phyloP scores from a whole-genome alignment of 2,888 invertebrate genomes.

The Hartigia nigra region DNA sequence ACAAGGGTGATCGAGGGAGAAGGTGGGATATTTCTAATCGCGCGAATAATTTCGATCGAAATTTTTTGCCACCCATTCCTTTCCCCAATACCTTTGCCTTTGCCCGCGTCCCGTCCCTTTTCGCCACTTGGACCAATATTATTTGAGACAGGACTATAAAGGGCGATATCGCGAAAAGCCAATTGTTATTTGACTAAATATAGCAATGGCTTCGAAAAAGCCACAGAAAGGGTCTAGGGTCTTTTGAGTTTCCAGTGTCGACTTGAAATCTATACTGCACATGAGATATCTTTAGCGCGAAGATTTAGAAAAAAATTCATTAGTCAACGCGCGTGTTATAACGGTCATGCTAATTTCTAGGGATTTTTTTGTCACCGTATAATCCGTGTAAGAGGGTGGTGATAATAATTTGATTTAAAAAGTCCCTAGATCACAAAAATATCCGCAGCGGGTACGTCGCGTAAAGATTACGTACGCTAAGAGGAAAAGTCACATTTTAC shows the following conservation, averaged over 20 bases:
- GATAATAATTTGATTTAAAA: background rate
- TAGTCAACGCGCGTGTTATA: background rate
- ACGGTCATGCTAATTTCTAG: background rate
- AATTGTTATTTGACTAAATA: background rate
- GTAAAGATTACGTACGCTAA: background rate
- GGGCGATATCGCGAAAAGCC: background rate
- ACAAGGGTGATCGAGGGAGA: background rate
- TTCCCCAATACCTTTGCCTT: background rate
- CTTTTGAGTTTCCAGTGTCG: background rate
- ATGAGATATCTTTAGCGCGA: no score
- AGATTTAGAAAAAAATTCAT: no score
- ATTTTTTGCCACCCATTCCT: background rate
- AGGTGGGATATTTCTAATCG: background rate
- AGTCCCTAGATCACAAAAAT: background rate
- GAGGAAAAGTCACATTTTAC: background rate
- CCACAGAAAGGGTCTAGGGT: background rate
- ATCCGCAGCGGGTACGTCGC: background rate
- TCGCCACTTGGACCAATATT: background rate
- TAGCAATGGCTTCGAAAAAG: background rate
- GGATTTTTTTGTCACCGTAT: background rate
- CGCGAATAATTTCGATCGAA: background rate
- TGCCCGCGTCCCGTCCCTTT: background rate
- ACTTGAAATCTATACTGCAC: background rate
- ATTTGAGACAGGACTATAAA: background rate
- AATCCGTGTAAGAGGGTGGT: background rate